Conservation (phyloP, 2,113 vertebrate genomes). For the Lophochroa leadbeateri region DNA sequence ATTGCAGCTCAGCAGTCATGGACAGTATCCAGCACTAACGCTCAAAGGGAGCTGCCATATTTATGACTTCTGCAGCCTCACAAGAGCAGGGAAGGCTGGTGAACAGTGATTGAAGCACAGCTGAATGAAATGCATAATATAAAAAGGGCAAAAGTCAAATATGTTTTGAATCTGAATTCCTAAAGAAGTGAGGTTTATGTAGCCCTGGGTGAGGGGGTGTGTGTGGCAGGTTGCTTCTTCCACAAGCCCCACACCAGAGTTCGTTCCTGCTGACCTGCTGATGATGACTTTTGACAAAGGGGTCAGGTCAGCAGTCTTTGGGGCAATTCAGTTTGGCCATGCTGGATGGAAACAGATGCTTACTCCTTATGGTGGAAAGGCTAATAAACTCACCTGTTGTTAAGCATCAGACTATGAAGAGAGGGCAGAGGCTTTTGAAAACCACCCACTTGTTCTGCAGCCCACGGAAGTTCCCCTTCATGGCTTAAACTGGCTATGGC, state of each 20-base stretch:
- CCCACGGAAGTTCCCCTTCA: background rate
- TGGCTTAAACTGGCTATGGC: background rate
- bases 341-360: background rate
- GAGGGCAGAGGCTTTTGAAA: background rate
- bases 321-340: background rate
- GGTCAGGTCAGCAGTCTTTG: background rate
- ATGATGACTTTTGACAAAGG: background rate
- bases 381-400: background rate
- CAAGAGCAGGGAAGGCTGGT: background rate
- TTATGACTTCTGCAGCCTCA: constrained; percentile 18
- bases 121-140: background rate
- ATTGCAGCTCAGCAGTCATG: constrained; percentile 45
- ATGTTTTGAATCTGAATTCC: background rate
- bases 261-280: background rate
- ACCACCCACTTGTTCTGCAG: background rate
- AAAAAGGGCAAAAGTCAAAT: background rate
- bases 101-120: background rate
- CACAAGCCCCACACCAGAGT: background rate
- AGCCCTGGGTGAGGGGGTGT: background rate
- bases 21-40: background rate
- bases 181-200: background rate
- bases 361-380: background rate
- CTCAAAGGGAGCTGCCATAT: constrained; percentile 28
- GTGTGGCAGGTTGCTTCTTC: background rate
- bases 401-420: background rate